Conservation (phyloP, 1,140 invertebrate species). For the Ruditapes philippinarum region DNA sequence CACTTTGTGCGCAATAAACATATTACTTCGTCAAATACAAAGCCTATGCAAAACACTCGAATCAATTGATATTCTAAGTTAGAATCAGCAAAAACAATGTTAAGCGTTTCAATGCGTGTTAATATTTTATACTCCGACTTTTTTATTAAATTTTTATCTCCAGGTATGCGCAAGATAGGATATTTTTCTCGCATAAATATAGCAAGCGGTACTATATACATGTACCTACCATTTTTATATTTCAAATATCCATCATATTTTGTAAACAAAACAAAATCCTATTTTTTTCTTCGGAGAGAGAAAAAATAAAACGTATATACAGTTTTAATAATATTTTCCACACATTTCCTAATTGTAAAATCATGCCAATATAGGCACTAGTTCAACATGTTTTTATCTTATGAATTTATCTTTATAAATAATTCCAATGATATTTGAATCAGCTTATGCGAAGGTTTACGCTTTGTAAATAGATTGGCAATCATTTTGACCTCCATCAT, state of each 20-base stretch:
- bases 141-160: no score
- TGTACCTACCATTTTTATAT: background rate
- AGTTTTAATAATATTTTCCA: background rate
- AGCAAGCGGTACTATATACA: no score
- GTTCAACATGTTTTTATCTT: background rate
- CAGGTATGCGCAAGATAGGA: no score
- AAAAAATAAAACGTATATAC: background rate
- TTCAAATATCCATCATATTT: background rate
- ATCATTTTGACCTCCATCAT: constrained; percentile 6
- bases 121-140: no score
- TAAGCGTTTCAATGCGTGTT: no score
- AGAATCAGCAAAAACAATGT: no score
- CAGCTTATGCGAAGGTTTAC: background rate
- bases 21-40: no score
- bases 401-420: background rate
- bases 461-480: constrained; percentile 9
- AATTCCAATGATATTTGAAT: background rate
- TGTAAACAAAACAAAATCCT: no score
- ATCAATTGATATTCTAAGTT: no score
- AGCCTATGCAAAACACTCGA: no score
- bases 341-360: background rate
- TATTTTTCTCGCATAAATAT: no score
- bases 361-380: background rate
- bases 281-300: background rate
- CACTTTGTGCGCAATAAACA: no score